Conservation (phyloP, 2,888 invertebrate genomes). For the Sinopyrophorus schimmeli region DNA sequence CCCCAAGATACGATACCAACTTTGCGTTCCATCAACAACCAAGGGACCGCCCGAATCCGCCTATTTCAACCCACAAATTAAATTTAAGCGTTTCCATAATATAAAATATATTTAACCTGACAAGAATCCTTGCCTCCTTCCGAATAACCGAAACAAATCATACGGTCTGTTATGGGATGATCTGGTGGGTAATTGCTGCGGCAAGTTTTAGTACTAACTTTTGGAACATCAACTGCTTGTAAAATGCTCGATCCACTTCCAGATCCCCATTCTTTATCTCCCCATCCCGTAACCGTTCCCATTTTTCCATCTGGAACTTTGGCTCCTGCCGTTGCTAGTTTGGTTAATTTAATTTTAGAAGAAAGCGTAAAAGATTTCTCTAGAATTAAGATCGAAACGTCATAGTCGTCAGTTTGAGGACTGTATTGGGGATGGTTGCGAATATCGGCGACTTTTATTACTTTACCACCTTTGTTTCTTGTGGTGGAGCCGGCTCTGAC, state of each 20-base stretch:
- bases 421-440: slow-evolving; percentile 1
- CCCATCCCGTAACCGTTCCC: slow-evolving; percentile 12
- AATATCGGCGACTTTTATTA: not conserved
- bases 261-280: not conserved
- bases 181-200: not conserved
- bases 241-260: not conserved
- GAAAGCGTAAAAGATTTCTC: not conserved
- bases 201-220: not conserved
- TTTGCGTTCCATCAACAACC: not conserved
- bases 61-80: not conserved
- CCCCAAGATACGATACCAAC: slow-evolving; percentile 18
- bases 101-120: slow-evolving; percentile 6
- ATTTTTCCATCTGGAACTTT: not conserved
- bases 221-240: slow-evolving; percentile 7
- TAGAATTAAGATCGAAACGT: slow-evolving; percentile 3
- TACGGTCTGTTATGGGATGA: not conserved
- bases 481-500: slow-evolving; percentile 8
- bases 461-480: not conserved
- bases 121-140: slow-evolving; percentile 16
- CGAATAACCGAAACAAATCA: slow-evolving; percentile 8
- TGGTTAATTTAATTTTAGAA: not conserved
- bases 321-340: not conserved
- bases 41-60: slow-evolving; percentile 18
- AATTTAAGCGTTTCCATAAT: not conserved
- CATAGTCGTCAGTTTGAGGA: slow-evolving; percentile 1